Conservation (phyloP, 2,113 vertebrate genomes). For the Protobothrops mucrosquamatus region DNA sequence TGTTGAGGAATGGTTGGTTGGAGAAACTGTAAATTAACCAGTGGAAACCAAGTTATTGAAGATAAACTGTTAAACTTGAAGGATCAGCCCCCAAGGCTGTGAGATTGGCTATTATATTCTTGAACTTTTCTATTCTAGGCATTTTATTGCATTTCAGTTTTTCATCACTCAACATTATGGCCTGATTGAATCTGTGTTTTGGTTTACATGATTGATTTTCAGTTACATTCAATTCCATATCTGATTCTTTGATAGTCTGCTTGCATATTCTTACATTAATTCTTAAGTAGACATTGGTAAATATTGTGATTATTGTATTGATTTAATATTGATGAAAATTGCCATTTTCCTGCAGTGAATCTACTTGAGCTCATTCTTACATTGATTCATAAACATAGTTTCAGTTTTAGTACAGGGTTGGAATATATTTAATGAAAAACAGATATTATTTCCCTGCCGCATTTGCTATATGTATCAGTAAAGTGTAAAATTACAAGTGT, state of each 20-base stretch:
- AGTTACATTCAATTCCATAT: slow-evolving; percentile 3
- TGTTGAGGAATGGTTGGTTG: background rate
- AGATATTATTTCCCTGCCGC: background rate
- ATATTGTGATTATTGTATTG: background rate
- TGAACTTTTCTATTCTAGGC: background rate
- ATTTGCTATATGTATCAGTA: background rate
- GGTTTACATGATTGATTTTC: background rate
- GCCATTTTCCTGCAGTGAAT: background rate
- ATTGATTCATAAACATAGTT: background rate
- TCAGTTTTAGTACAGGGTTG: background rate
- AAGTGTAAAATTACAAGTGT: background rate
- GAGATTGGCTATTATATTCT: background rate
- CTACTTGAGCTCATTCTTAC: background rate
- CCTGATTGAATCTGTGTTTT: background rate
- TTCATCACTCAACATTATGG: background rate
- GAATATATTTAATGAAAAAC: background rate
- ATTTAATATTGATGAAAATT: slow-evolving; percentile 3
- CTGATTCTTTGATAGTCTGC: background rate
- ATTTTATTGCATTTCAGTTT: background rate
- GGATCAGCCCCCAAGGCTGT: background rate
- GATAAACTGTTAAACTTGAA: background rate
- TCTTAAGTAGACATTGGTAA: background rate
- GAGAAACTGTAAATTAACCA: background rate
- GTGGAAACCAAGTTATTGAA: background rate
- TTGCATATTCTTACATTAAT: background rate